Evolutionary conservation across 2,113 vertebrate species (phyloP).

Genomic region (Prolemur simus): DNA sequence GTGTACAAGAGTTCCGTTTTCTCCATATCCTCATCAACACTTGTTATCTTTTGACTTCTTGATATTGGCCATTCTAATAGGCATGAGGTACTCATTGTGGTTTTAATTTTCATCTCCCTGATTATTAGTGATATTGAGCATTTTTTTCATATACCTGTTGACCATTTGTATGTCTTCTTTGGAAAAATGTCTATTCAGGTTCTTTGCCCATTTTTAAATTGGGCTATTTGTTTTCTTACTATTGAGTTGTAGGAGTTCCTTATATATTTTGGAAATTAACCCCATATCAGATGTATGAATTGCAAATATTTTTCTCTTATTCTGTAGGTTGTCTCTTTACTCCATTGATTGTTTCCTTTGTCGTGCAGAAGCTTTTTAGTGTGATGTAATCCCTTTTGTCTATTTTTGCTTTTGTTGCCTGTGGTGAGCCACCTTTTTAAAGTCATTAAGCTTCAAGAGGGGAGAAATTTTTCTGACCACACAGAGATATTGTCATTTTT

Average conservation of each 20-base stretch:
- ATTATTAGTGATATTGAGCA: neutral
- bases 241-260: neutral
- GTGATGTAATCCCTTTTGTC: neutral
- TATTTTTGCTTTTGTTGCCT: neutral
- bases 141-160: neutral
- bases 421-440: neutral
- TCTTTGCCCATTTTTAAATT: neutral
- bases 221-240: neutral
- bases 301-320: neutral
- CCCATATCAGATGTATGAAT: neutral
- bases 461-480: neutral
- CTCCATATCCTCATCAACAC: neutral
- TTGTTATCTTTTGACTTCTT: neutral
- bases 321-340: neutral
- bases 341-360: neutral
- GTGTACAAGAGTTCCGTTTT: neutral
- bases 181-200: neutral
- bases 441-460: neutral
- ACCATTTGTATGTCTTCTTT: neutral
- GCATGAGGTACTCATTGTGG: neutral
- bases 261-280: neutral
- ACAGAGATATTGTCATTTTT: neutral
- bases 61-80: neutral
- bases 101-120: neutral
- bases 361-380: neutral